phyloP scores from a whole-genome alignment of 2,113 vertebrate species.

The Abramis brama region DNA sequence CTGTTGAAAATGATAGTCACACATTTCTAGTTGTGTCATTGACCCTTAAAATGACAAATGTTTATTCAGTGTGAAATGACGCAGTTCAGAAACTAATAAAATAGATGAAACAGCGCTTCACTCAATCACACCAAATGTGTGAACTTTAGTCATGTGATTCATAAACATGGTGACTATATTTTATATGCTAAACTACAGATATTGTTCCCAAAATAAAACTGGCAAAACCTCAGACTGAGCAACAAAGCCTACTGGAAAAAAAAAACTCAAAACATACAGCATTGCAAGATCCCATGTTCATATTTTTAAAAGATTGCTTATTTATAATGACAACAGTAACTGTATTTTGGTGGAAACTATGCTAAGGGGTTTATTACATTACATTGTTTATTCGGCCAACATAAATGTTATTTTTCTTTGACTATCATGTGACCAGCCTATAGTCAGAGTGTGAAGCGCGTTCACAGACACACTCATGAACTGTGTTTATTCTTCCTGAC shows the following conservation, averaged over 20 bases:
- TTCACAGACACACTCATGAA: background rate
- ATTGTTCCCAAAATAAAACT: background rate
- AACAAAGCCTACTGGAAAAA: background rate
- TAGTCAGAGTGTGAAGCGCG: background rate
- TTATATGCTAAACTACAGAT: background rate
- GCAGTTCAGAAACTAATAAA: background rate
- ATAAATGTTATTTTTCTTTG: background rate
- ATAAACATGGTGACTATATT: background rate
- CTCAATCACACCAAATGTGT: background rate
- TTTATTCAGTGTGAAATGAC: background rate
- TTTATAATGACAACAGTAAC: background rate
- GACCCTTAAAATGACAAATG: background rate
- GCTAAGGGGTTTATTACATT: background rate
- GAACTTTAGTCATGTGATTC: background rate
- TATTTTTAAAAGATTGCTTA: no score
- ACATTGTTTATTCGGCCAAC: background rate
- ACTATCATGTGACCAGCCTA: background rate
- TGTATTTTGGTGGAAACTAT: background rate
- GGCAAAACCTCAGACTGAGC: background rate
- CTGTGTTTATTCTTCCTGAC: background rate
- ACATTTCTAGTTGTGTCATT: background rate
- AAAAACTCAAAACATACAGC: background rate
- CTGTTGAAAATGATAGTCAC: background rate
- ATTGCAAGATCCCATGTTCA: background rate
- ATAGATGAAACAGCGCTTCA: background rate